Conservation (phyloP, 1,140 invertebrate species). For the Oscheius sp. region DNA sequence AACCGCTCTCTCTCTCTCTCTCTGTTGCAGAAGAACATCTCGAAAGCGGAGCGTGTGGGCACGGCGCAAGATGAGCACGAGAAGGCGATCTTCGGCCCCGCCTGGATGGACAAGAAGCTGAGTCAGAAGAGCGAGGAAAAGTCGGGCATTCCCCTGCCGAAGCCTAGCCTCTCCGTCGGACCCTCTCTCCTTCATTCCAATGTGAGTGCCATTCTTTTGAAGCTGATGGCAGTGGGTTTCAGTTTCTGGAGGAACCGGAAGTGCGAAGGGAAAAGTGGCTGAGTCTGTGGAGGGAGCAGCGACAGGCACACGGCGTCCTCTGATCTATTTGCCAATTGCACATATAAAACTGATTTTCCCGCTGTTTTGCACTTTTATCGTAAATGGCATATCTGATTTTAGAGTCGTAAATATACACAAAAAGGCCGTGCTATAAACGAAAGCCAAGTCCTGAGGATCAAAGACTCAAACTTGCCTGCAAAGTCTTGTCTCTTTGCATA, state of each 20-base stretch:
- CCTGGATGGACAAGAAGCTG: conserved; percentile 6
- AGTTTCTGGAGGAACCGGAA: conserved; percentile 11
- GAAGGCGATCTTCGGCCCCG: conserved; percentile 7
- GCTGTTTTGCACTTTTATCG: no score
- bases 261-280: neutral
- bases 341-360: conserved; percentile 5
- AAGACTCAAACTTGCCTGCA: no score
- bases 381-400: no score
- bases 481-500: no score
- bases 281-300: neutral
- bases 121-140: neutral
- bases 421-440: no score
- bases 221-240: neutral
- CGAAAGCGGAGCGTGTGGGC: neutral
- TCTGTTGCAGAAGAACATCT: neutral
- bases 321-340: conserved; percentile 16
- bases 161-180: neutral
- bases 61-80: neutral
- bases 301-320: neutral
- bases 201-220: neutral
- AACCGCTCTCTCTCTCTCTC: neutral
- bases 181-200: neutral
- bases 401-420: no score
- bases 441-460: no score
- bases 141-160: neutral